phyloP scores from a whole-genome alignment of 1,140 invertebrate species.

The Neomicropteryx cornuta region DNA sequence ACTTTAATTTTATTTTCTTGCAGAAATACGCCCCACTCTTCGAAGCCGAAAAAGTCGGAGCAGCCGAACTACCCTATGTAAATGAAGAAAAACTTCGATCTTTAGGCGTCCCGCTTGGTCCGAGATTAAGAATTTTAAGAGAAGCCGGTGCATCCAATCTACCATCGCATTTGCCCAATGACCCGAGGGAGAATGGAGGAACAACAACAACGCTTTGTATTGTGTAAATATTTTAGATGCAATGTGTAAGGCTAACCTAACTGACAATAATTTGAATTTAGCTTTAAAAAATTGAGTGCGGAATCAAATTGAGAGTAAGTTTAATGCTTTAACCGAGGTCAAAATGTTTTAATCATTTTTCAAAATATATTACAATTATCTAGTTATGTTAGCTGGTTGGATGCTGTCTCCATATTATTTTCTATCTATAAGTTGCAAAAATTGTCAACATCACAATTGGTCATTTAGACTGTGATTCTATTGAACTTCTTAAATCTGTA shows the following conservation, averaged over 20 bases:
- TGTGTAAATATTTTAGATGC: slow-evolving; percentile 20
- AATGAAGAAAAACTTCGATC: slow-evolving; percentile 82
- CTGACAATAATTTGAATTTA: not conserved
- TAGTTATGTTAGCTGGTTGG: no score
- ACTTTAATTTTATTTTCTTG: slow-evolving; percentile 27
- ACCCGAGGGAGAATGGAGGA: no score
- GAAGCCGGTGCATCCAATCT: slow-evolving; percentile 65
- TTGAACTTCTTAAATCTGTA: no score
- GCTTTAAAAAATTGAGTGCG: no score
- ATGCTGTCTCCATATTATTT: no score
- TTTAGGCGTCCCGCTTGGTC: slow-evolving; percentile 82
- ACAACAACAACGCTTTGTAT: slow-evolving; percentile 39
- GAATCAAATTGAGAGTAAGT: no score
- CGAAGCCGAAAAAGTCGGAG: slow-evolving; percentile 81
- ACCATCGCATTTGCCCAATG: slow-evolving; percentile 12
- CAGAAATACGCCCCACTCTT: slow-evolving; percentile 83
- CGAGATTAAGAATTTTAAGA: slow-evolving; percentile 77
- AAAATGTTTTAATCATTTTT: no score
- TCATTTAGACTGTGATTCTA: no score
- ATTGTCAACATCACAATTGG: no score
- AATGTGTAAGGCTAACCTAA: not conserved
- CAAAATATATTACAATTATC: no score
- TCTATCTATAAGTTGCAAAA: no score
- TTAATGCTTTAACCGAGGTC: no score
- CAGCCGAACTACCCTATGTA: slow-evolving; percentile 85